Base-by-base conservation (phyloP, 2,797 vertebrate species). In the Urosaurus nigricauda region DNA sequence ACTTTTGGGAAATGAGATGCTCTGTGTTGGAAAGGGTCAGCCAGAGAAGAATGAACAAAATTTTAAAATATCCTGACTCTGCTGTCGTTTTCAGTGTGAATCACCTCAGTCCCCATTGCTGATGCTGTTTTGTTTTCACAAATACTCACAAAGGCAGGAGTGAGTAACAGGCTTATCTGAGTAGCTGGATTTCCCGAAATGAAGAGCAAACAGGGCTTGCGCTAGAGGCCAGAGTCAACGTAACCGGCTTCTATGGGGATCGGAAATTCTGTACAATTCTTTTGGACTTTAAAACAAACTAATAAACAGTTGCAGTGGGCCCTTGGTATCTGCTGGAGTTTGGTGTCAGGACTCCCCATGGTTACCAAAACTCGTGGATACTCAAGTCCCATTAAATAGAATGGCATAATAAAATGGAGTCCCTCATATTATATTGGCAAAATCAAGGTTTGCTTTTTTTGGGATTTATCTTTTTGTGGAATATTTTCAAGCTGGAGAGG, bases 131-230 rank as follows among this genome's bases (percentile, higher is more conserved):
- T 53, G 13, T 92, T 93, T 93, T 79, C 89, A 13, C 84, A 90
- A 91, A 84, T 1, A 6, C 0, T 35, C 14, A 0, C 80, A 90
- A 92, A 87, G 83, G n/a, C 89, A 74, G 6, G 26, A 68, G 32
- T 86, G 88, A 93, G 74, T 90, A 90, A 94, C n/a, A 91, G 58
- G 35, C 60, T 75, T 85, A 84, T 32, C 7, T 0, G 65, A 63
- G 6, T 70, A 24, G 32, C 21, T 14, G 29, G 2, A 11, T 51
- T 73, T 29, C 63, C 77, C n/a, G 16, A 21, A 89, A 68, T 29
- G 26, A 70, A 88, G 63, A 51, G 12, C 29, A 78, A 53, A 53
- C 26, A 29, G 5, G 60, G 3, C 19, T 81, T 37, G 58, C 11
- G 35, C n/a, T 65, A 68, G 21, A 35, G 47, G 75, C 7, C 47